Percentiles rank a stretch among this genome's conserved stretches.
phyloP scores from a whole-genome alignment of 2,888 invertebrate genomes.

The Drosophila subquinaria region DNA sequence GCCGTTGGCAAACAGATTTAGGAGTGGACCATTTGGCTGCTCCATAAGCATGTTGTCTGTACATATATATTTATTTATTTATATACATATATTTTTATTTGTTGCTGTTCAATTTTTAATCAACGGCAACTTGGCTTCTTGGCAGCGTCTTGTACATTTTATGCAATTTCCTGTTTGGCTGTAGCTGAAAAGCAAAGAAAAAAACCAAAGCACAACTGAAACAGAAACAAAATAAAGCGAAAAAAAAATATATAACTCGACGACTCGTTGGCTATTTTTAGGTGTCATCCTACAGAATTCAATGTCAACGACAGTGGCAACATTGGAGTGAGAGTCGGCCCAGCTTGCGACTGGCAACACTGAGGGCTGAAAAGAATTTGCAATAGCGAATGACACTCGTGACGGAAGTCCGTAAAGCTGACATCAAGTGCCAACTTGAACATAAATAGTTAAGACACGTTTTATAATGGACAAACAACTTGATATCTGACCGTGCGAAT shows the following conservation, averaged over 20 bases:
- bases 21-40: conserved; percentile 12
- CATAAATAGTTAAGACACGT: conserved; percentile 59
- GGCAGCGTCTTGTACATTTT: conserved; percentile 70
- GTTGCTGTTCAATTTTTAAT: conserved; percentile 75
- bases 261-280: conserved; percentile 74
- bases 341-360: background rate
- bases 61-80: conserved; percentile 60
- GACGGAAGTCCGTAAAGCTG: conserved; percentile 58
- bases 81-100: conserved; percentile 46
- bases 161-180: conserved; percentile 80
- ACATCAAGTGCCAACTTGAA: conserved; percentile 60
- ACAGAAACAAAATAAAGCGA: conserved; percentile 6
- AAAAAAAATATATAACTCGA: conserved; percentile 35
- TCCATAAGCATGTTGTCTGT: conserved; percentile 1
- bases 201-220: conserved; percentile 2
- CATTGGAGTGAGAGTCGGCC: background rate
- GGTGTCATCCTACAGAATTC: conserved; percentile 66
- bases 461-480: conserved; percentile 38
- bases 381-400: conserved; percentile 51
- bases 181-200: conserved; percentile 48
- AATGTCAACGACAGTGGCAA: conserved; percentile 70
- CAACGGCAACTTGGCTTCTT: conserved; percentile 72
- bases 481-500: conserved; percentile 19
- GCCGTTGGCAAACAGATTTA: conserved; percentile 70
- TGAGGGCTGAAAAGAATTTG: conserved; percentile 27